Conservation (phyloP, 2,113 vertebrate genomes). For the Laticauda colubrina region DNA sequence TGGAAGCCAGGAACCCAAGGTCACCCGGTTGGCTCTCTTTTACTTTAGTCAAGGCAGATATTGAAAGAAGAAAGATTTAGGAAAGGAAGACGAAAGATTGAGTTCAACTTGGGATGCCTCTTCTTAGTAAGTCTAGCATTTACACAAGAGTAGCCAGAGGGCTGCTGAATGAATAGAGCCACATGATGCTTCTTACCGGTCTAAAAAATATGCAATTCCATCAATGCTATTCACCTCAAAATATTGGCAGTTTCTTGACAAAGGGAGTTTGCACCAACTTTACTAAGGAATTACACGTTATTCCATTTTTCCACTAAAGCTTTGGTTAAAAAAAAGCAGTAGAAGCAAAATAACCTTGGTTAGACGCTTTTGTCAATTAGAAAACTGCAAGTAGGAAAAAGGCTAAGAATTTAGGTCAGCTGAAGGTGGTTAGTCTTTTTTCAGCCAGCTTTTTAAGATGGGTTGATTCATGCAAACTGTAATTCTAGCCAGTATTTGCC, state of each 20-base stretch:
- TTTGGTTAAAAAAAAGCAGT: not conserved
- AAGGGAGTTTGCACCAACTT: not conserved
- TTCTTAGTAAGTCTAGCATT: not conserved
- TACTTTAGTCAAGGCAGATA: not conserved
- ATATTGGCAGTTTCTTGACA: not conserved
- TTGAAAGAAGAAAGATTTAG: not conserved
- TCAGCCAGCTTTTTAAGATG: not conserved
- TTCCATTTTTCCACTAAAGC: not conserved
- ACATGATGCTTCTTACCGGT: not conserved
- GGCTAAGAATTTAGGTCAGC: not conserved
- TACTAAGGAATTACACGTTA: too few relatives aligned
- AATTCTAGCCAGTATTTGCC: not conserved
- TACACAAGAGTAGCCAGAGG: not conserved
- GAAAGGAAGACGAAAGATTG: not conserved
- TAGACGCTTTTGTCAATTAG: not conserved
- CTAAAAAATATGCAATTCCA: not conserved
- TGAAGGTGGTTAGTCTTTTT: not conserved
- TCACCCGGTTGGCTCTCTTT: not conserved
- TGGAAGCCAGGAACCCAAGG: not conserved
- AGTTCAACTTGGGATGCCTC: not conserved
- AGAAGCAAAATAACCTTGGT: not conserved
- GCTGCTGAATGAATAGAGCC: not conserved
- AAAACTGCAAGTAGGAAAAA: not conserved
- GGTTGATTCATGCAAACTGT: not conserved
- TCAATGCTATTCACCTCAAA: not conserved